A percentile compares a stretch with the other conserved stretches of the same genome.
These are phyloP conservation scores for Eulacestoma nigropectus DNA, from an alignment of 2,113 vertebrate species.

Conservation along the genomic window DNA sequence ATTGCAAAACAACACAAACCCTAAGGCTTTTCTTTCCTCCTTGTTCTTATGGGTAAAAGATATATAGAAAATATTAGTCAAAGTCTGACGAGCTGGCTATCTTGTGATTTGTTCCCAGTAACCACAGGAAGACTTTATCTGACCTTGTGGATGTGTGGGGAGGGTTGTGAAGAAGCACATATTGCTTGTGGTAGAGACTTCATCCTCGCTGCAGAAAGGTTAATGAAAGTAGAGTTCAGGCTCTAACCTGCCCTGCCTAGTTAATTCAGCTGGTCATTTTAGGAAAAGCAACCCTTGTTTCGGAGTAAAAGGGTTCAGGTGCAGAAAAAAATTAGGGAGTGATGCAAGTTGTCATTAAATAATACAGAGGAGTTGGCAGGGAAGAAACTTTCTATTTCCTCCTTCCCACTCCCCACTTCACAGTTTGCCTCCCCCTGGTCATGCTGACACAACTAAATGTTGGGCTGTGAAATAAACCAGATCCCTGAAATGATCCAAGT, in stretches of 20 bases:
- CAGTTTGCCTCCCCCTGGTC: constrained; percentile 20
- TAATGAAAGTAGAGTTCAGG: not conserved
- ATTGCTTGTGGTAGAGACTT: not conserved
- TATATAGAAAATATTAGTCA: not conserved
- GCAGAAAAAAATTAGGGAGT: not conserved
- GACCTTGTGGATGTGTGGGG: not conserved
- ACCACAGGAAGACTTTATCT: not conserved
- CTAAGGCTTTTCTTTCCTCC: not conserved
- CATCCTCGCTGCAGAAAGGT: not conserved
- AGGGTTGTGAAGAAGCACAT: not conserved
- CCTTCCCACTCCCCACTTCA: constrained; percentile 23
- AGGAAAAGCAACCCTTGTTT: not conserved
- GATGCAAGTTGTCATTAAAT: not conserved
- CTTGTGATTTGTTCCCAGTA: not conserved
- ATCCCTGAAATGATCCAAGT: not conserved
- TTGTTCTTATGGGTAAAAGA: not conserved
- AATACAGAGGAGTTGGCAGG: not conserved
- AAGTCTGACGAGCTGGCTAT: not conserved
- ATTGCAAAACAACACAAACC: not conserved
- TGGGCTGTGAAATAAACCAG: constrained; percentile 28
- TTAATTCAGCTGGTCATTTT: not conserved
- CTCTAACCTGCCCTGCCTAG: not conserved
- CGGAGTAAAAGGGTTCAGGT: not conserved
- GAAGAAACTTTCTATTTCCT: constrained; percentile 30
- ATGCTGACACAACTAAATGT: not conserved